phyloP scores from a whole-genome alignment of 2,797 vertebrate species.

The Microchirus variegatus region DNA sequence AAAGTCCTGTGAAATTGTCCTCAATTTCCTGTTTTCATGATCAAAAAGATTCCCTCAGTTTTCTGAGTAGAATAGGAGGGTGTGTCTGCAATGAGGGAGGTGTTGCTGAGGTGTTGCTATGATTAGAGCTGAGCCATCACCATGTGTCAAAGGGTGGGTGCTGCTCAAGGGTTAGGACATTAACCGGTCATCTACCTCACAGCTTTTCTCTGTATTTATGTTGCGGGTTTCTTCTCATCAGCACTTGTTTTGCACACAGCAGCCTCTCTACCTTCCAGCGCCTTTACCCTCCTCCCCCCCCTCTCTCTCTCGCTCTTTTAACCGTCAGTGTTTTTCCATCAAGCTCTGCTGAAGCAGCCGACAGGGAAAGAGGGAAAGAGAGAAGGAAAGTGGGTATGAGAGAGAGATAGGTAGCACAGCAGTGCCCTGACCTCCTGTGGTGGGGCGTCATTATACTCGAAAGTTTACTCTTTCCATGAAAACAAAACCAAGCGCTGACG shows the following conservation, averaged over 20 bases:
- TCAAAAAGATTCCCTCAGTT: no score
- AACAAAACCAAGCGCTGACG: conserved; percentile 68
- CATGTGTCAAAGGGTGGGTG: conserved; percentile 3
- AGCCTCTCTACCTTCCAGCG: conserved; percentile 60
- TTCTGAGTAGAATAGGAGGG: no score
- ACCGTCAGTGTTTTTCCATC: conserved; percentile 82
- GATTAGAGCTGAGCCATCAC: conserved; percentile 15
- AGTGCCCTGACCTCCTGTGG: conserved; percentile 60
- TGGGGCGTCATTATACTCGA: conserved; percentile 79
- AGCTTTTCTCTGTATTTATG: conserved; percentile 68
- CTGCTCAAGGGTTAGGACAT: conserved; percentile 35
- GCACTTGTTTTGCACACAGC: conserved; percentile 63
- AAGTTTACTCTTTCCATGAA: conserved; percentile 77
- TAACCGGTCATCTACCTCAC: conserved; percentile 58
- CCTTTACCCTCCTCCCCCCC: conserved; percentile 31
- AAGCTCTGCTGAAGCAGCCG: conserved; percentile 76
- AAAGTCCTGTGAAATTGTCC: no score
- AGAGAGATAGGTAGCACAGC: conserved; percentile 60
- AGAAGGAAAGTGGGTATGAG: conserved; percentile 46
- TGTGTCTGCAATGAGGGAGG: no score
- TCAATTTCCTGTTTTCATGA: no score
- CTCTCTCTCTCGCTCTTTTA: conserved; percentile 47
- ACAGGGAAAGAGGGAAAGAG: conserved; percentile 63
- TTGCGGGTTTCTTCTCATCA: conserved; percentile 64
- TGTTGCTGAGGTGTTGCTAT: conserved; percentile 7